Evolutionary conservation across 1,140 invertebrate genomes (phyloP), one percentile per base, ranked within the genome.

Genomic region (Galleria mellonella): DNA sequence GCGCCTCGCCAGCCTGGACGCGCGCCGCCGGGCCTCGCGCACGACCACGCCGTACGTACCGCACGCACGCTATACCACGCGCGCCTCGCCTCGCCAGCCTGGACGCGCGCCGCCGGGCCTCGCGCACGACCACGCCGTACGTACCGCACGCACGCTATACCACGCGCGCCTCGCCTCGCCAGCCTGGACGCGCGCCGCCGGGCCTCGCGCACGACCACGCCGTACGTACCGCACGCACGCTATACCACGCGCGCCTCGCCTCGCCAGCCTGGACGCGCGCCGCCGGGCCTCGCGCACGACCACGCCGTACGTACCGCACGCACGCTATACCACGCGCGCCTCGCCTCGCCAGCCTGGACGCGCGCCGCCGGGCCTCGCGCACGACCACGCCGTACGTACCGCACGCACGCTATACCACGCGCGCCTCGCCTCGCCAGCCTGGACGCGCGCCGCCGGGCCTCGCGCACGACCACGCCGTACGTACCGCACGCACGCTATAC

Each of bases 11-110:
- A 58, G 58, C 32, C 69, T 63, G 38, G 59, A 62, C 14, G 37
- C 55, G 10, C 35, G 49, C 35, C 54, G 33, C 39, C 45, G 30
- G 33, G 11, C 17, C 23, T 28, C 10, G 28, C 1, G 17, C 35
- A 13, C 14, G 8, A 15, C 32, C 27, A 4, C 13, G 12, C 8
- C 35, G n/a, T 37, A 6, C 46, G 28, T 36, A 4, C 23, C 36
- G 14, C 17, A 3, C 17, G 2, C 2, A 23, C 70, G 31, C 66
- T 76, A 56, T 58, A 47, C 11, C 50, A 27, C 13, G 45, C 57
- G 52, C 69, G 69, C 7, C 68, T n/a, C 71, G 72, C 7, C 68
- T 77, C 11, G 48, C 65, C 53, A 58, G 58, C 32, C 69, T 63
- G 38, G 59, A 62, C 14, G 37, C 55, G 10, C 35, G 49, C 35